Evolutionary conservation across 2,113 vertebrate genomes (phyloP), one percentile per base, ranked within the genome.

Genomic region (Sphaerodactylus townsendi): DNA sequence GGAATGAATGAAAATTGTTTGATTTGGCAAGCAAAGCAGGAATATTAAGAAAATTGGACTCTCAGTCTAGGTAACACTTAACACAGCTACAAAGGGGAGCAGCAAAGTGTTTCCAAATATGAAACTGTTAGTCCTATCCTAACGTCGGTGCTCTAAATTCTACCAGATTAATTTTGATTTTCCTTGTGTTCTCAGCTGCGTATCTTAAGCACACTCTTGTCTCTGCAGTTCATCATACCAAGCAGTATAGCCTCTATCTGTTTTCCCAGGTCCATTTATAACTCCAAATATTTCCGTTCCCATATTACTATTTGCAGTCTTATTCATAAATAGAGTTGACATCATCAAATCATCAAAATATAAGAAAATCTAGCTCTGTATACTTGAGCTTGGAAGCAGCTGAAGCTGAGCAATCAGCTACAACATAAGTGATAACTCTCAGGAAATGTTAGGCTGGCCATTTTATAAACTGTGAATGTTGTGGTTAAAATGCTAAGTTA

Each of bases 301-400:
- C 50, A 65, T 68, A 53, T 23, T 35, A 66, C 71, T 90, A 41
- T 90, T 92, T 89, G 86, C 80, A 80, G 37, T 30, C 37, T 86
- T 21, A 11, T 85, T 84, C 83, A 39, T 17, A 59, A 77, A 25
- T 0, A 10, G 5, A 48, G 69, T 81, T 66, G 78, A 83, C 87
- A 84, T 70, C 0, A 68, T 83, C 33, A 76, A 85, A 66, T 66
- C 84, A 88, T 88, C 48, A 50, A 78, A 83, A 50, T 25, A 56
- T 66, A 17, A 1, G 28, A 84, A 69, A 30, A 25, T 72, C 30
- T 84, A 72, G 14, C 39, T 56, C 30, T 2, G 8, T 15, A 35
- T 19, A 35, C 1, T 79, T n/a, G 35, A 72, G 35, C 11, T 80
- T 33, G 50, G 76, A 68, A 80, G 64, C 72, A 71, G 37, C 6